Percentiles rank a stretch among this genome's conserved stretches.
Conservation (phyloP, 2,888 invertebrate genomes). For the Papilio protenor region DNA sequence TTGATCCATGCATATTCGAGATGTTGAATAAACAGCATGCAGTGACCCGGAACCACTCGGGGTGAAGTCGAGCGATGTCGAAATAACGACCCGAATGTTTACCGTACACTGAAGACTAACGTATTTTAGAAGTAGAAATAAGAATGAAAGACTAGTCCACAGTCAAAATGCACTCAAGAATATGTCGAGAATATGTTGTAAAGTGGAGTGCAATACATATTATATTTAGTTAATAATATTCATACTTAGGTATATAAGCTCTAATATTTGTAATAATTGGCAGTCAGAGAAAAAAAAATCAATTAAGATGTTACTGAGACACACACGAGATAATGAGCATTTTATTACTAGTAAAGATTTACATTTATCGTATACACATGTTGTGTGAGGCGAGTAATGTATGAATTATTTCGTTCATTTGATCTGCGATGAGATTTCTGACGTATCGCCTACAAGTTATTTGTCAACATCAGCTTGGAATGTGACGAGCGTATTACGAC, state of each 20-base stretch:
- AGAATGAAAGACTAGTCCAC: not conserved
- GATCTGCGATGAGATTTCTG: constrained; percentile 24
- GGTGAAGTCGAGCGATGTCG: constrained; percentile 27
- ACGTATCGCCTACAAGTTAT: constrained; percentile 16
- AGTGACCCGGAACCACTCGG: constrained; percentile 22
- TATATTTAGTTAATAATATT: too few species aligned
- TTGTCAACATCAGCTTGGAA: constrained; percentile 21
- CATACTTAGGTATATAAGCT: too few species aligned
- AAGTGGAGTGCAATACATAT: not conserved
- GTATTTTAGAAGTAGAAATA: constrained; percentile 1
- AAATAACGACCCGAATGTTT: constrained; percentile 27
- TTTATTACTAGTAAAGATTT: too few species aligned
- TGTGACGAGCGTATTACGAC: not conserved
- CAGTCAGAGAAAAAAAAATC: too few species aligned
- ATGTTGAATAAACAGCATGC: constrained; percentile 13
- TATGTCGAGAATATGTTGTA: not conserved
- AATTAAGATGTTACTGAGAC: too few species aligned
- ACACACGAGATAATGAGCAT: too few species aligned
- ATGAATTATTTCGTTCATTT: not conserved
- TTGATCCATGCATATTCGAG: not conserved
- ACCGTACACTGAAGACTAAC: not conserved
- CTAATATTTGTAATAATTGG: too few species aligned
- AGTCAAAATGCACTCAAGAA: not conserved
- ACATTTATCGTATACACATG: not conserved
- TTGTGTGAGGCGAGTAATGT: not conserved